Base-by-base conservation (phyloP, 1,140 invertebrate species). In the Drosophila yakuba region DNA sequence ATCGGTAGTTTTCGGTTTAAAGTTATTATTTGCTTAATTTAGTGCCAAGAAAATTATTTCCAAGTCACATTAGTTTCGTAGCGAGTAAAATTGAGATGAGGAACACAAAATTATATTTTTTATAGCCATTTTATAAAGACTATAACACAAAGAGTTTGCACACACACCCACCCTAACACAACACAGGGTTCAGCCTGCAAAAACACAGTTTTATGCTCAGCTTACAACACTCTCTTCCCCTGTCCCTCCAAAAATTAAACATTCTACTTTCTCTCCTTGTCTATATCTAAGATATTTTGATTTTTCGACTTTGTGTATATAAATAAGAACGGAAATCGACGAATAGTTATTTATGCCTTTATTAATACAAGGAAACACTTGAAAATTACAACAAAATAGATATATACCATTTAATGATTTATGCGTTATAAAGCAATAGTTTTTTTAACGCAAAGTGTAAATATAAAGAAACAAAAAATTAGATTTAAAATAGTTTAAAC, bases 71-170 rank as follows among this genome's bases (percentile, higher is more conserved):
- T 72, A 44, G 57, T 81, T 83, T 63, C 50, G 55, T 85, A 86
- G 78, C 52, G 54, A 74, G 56, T 86, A 82, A 62, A 51, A 56
- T 61, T 51, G 11, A 71, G 67, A 44, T 57, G 48, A 69, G 39
- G 71, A 57, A 63, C 60, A 62, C n/a, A 74, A 90, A 79, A 85
- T 90, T 74, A 79, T 90, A 90, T 90, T 88, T 86, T 85, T 83
- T 80, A 81, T 88, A 86, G 63, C 48, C 69, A 79, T 88, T 88
- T 88, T 79, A 36, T 73, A 60, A 75, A 62, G 48, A 60, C 50
- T 47, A 76, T 52, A 43, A 64, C 41, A 77, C 28, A 50, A 74
- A 52, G 45, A 59, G 32, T 59, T 44, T 66, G 56, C 43, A 62
- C 35, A 62, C 47, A 68, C 39, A 64, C 48, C 12, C 59, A 60